Percentiles rank a stretch among this genome's conserved stretches.
phyloP scores from a whole-genome alignment of 92 coral and sea anemone species.

The Micromussa lordhowensis region DNA sequence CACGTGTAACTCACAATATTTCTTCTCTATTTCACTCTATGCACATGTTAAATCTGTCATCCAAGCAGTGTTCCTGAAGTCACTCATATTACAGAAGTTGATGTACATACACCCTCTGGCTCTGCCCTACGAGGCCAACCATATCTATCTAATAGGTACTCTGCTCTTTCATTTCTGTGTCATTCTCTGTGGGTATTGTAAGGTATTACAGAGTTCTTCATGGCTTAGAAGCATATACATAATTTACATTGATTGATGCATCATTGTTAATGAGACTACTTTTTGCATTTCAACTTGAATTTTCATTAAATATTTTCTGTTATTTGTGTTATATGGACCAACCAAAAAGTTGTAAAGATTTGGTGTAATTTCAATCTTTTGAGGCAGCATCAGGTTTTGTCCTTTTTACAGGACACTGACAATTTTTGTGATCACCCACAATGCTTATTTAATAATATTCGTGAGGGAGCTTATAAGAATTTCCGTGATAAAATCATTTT shows the following conservation, averaged over 20 bases:
- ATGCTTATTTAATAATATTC: neutral
- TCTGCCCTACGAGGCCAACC: constrained; percentile 32
- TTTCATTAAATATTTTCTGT: neutral
- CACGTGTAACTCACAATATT: constrained; percentile 3
- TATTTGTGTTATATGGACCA: neutral
- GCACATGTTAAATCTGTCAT: constrained; percentile 21
- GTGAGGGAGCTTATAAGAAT: neutral
- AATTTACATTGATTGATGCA: neutral
- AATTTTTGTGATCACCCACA: neutral
- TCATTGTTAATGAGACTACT: neutral
- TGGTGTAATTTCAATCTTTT: neutral
- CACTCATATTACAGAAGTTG: constrained; percentile 51
- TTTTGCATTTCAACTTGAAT: neutral
- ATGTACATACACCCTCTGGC: constrained; percentile 41
- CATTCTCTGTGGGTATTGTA: neutral
- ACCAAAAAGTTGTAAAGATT: neutral
- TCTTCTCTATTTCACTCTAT: constrained; percentile 19
- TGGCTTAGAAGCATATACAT: neutral
- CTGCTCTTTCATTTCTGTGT: neutral
- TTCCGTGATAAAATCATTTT: too few relatives aligned
- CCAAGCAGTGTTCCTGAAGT: constrained; percentile 51
- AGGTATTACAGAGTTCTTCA: neutral
- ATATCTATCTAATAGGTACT: constrained; percentile 38
- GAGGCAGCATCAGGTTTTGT: neutral
- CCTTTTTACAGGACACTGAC: neutral